A percentile compares a stretch with the other conserved stretches of the same genome.
phyloP scores from a whole-genome alignment of 2,797 vertebrate genomes.

The Phoxinus dragarum region DNA sequence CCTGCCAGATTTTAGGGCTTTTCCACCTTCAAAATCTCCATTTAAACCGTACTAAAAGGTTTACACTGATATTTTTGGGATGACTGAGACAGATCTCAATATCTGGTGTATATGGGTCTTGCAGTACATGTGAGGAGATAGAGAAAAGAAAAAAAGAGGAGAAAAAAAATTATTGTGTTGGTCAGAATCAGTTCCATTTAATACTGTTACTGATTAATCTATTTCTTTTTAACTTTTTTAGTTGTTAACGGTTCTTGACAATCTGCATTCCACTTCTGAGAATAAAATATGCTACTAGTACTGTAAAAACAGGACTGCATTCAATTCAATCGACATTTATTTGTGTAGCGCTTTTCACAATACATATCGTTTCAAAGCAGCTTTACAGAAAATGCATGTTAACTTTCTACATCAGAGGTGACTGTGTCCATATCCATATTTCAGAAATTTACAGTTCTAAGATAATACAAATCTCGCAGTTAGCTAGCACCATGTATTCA shows the following conservation, averaged over 20 bases:
- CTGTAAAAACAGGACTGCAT: neutral
- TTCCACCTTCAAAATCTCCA: neutral
- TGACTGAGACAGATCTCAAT: slow-evolving; percentile 28
- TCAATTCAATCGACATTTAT: neutral
- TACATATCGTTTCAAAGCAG: neutral
- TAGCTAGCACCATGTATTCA: neutral
- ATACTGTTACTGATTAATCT: slow-evolving; percentile 55
- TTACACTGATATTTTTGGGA: neutral
- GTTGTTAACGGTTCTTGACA: neutral
- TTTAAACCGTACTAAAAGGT: neutral
- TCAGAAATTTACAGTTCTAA: neutral
- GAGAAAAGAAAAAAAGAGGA: neutral
- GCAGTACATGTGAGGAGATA: slow-evolving; percentile 22
- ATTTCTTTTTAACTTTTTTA: neutral
- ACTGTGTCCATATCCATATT: neutral
- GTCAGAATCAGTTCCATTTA: slow-evolving; percentile 44
- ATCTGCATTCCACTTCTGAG: slow-evolving; percentile 15
- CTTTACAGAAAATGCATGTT: neutral
- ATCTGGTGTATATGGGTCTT: neutral
- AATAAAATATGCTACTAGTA: slow-evolving; percentile 41
- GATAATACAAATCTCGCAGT: neutral
- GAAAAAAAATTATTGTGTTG: no score
- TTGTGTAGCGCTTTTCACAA: neutral
- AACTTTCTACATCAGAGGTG: neutral
- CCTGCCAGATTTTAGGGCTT: neutral